A percentile compares a stretch with the other conserved stretches of the same genome.
phyloP scores from a whole-genome alignment of 1,140 invertebrate genomes.

The Nylanderia fulva region DNA sequence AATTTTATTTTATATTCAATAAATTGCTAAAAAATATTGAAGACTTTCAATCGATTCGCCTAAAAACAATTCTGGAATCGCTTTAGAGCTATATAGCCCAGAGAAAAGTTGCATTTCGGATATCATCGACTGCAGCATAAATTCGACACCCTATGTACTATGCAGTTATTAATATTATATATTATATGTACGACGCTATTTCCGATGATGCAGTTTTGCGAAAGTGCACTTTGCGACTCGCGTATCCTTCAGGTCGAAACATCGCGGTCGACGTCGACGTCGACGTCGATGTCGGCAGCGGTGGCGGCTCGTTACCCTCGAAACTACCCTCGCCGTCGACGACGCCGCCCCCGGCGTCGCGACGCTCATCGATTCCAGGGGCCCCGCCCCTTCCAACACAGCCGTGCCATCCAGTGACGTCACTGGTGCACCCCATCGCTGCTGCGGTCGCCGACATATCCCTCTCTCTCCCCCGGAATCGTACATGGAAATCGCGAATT shows the following conservation, averaged over 20 bases:
- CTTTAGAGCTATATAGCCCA: no score
- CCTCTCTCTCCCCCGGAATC: background rate
- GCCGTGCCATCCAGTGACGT: slow-evolving; percentile 78
- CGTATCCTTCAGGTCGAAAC: slow-evolving; percentile 38
- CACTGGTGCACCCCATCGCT: slow-evolving; percentile 79
- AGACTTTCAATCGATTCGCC: no score
- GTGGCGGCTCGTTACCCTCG: slow-evolving; percentile 60
- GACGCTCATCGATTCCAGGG: slow-evolving; percentile 80
- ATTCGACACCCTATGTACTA: no score
- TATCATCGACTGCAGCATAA: no score
- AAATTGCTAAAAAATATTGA: no score
- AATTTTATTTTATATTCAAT: no score
- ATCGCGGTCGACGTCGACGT: slow-evolving; percentile 35
- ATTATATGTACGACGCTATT: no score
- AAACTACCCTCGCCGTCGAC: slow-evolving; percentile 56
- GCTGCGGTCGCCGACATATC: slow-evolving; percentile 65
- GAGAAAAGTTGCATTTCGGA: background rate
- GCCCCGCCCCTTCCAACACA: slow-evolving; percentile 64
- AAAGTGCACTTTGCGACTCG: background rate
- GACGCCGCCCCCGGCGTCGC: slow-evolving; percentile 58
- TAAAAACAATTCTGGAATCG: no score
- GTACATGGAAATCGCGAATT: background rate
- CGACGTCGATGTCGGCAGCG: slow-evolving; percentile 31
- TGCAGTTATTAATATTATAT: no score
- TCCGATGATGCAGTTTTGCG: background rate